Conservation (phyloP, 2,797 vertebrate genomes). For the Mormyrus hasselquistii region DNA sequence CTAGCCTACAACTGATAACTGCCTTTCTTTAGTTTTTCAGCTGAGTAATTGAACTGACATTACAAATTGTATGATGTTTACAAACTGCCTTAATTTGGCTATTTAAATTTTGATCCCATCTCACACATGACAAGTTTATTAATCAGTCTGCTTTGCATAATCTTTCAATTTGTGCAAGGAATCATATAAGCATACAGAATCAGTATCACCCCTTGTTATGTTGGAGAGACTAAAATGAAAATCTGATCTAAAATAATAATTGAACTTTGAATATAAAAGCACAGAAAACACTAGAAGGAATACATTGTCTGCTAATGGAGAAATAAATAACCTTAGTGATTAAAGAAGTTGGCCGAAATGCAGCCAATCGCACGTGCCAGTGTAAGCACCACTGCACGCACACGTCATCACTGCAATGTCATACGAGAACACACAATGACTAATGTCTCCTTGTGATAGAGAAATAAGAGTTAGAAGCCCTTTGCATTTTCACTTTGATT, state of each 20-base stretch:
- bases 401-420: neutral
- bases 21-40: constrained; percentile 3
- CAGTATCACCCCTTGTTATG: neutral
- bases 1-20: constrained; percentile 35
- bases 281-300: neutral
- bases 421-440: neutral
- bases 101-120: constrained; percentile 3
- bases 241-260: neutral
- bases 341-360: neutral
- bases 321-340: neutral
- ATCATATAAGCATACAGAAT: neutral
- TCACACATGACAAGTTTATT: constrained; percentile 5
- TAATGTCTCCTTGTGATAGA: neutral
- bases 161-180: neutral
- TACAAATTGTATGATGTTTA: neutral
- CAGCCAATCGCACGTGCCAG: neutral
- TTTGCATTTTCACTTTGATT: neutral
- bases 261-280: neutral
- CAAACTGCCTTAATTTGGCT: constrained; percentile 8
- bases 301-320: neutral
- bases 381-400: neutral
- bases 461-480: neutral
- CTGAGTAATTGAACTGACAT: constrained; percentile 11
- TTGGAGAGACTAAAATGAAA: neutral
- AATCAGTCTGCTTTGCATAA: constrained; percentile 3